phyloP scores from a whole-genome alignment of 2,113 vertebrate genomes.

The Onychostoma macrolepis region DNA sequence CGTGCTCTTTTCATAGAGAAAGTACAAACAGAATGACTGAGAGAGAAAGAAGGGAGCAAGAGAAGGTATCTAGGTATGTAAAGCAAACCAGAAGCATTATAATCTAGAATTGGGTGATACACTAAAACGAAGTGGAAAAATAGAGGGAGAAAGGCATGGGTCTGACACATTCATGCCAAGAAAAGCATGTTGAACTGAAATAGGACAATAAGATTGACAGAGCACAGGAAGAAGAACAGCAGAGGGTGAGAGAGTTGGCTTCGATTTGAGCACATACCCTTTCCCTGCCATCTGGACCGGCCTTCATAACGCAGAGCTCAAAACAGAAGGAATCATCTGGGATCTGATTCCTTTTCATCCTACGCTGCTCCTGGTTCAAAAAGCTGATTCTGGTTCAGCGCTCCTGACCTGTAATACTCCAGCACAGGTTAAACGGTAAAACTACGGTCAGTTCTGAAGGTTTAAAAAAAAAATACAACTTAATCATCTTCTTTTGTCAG shows the following conservation, averaged over 20 bases:
- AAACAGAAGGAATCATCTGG: slow-evolving; percentile 11
- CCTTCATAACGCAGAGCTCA: not conserved
- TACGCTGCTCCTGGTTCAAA: slow-evolving; percentile 24
- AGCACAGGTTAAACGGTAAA: not conserved
- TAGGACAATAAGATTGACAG: slow-evolving; percentile 62
- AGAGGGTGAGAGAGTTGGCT: slow-evolving; percentile 49
- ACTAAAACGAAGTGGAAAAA: slow-evolving; percentile 32
- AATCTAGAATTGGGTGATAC: slow-evolving; percentile 59
- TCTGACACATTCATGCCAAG: slow-evolving; percentile 63
- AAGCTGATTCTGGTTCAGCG: not conserved
- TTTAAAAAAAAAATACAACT: not conserved
- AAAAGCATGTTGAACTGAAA: slow-evolving; percentile 76
- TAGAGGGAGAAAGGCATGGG: slow-evolving; percentile 34
- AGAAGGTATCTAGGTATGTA: slow-evolving; percentile 67
- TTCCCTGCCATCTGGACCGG: slow-evolving; percentile 24
- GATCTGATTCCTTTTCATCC: slow-evolving; percentile 7
- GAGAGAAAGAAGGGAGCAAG: slow-evolving; percentile 55
- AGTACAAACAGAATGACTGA: slow-evolving; percentile 60
- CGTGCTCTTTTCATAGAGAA: slow-evolving; percentile 64
- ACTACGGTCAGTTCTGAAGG: not conserved
- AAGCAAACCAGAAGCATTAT: slow-evolving; percentile 70
- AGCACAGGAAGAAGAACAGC: slow-evolving; percentile 46
- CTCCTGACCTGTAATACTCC: slow-evolving; percentile 9
- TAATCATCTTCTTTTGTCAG: not conserved
- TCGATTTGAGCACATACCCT: not conserved